These are phyloP conservation scores for Macaca fascicularis DNA, from an alignment of 2,113 vertebrate species.

Conservation along the genomic window DNA sequence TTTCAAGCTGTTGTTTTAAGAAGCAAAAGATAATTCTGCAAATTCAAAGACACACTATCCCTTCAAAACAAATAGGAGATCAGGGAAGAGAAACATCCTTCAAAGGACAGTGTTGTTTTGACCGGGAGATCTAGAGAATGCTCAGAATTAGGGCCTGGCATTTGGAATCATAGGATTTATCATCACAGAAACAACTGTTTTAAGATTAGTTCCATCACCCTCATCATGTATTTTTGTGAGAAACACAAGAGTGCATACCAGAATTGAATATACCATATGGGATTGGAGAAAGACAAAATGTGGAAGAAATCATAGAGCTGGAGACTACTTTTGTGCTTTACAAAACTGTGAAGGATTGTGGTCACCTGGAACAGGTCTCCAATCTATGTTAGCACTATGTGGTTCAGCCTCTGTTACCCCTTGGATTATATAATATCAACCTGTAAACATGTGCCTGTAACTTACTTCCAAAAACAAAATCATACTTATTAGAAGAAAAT, in stretches of 20 bases:
- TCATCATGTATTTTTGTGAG: constrained; percentile 39
- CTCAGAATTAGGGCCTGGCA: constrained; percentile 65
- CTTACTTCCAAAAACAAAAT: constrained; percentile 82
- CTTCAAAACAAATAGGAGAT: constrained; percentile 77
- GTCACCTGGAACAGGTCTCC: constrained; percentile 68
- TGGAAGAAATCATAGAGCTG: constrained; percentile 69
- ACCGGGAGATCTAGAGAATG: constrained; percentile 44
- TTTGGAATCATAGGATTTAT: constrained; percentile 66
- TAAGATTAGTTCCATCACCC: constrained; percentile 25
- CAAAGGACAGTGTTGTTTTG: constrained; percentile 70
- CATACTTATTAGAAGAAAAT: constrained; percentile 82
- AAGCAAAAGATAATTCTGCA: constrained; percentile 82
- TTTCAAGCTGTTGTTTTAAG: constrained; percentile 84
- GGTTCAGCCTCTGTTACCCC: constrained; percentile 80
- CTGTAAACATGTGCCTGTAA: constrained; percentile 85
- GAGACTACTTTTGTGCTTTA: constrained; percentile 64
- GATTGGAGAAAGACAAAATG: constrained; percentile 56
- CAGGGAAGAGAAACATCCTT: constrained; percentile 70
- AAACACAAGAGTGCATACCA: constrained; percentile 46
- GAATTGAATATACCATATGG: constrained; percentile 52
- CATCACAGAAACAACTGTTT: constrained; percentile 50
- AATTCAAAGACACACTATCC: constrained; percentile 80
- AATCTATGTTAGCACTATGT: constrained; percentile 74
- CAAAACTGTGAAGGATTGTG: constrained; percentile 57
- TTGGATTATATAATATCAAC: constrained; percentile 84